These are phyloP conservation scores for Chanos chanos DNA, from an alignment of 2,797 vertebrate genomes.

Conservation along the genomic window DNA sequence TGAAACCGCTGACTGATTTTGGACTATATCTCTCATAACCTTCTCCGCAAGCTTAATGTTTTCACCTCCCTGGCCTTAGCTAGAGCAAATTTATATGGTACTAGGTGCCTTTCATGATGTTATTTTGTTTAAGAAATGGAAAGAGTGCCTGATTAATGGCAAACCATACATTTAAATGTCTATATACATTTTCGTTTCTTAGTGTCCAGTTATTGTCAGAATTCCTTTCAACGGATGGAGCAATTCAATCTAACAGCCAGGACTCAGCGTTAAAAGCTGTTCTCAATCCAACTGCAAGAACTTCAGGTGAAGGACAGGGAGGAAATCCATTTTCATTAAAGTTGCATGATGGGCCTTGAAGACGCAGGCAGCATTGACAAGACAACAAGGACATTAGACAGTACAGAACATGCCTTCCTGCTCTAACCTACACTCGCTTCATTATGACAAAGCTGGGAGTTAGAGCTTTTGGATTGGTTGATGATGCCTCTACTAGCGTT, in stretches of 20 bases:
- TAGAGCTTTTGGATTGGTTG: no score
- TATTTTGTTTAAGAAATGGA: not conserved
- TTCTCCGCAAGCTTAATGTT: slow-evolving; percentile 12
- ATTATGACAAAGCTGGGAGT: no score
- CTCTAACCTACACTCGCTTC: no score
- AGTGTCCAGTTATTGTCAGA: slow-evolving; percentile 14
- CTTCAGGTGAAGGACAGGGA: slow-evolving; percentile 48
- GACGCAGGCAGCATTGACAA: slow-evolving; percentile 39
- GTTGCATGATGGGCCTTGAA: slow-evolving; percentile 51
- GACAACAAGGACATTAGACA: slow-evolving; percentile 20
- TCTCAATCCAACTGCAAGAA: not conserved
- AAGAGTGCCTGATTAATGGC: slow-evolving; percentile 15
- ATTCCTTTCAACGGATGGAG: slow-evolving; percentile 1
- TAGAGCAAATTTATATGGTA: not conserved
- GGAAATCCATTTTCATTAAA: slow-evolving; percentile 67
- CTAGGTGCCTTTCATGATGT: not conserved
- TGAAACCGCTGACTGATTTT: no score
- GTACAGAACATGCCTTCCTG: slow-evolving; percentile 26
- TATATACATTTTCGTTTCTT: slow-evolving; percentile 22
- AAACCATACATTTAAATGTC: slow-evolving; percentile 15
- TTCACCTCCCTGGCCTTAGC: slow-evolving; percentile 18
- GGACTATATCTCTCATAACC: slow-evolving; percentile 10
- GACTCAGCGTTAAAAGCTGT: slow-evolving; percentile 1
- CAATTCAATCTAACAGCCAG: slow-evolving; percentile 33
- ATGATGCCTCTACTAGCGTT: no score